These are phyloP conservation scores for Malurus leucopterus DNA, from an alignment of 2,797 vertebrate species.

Conservation along the genomic window DNA sequence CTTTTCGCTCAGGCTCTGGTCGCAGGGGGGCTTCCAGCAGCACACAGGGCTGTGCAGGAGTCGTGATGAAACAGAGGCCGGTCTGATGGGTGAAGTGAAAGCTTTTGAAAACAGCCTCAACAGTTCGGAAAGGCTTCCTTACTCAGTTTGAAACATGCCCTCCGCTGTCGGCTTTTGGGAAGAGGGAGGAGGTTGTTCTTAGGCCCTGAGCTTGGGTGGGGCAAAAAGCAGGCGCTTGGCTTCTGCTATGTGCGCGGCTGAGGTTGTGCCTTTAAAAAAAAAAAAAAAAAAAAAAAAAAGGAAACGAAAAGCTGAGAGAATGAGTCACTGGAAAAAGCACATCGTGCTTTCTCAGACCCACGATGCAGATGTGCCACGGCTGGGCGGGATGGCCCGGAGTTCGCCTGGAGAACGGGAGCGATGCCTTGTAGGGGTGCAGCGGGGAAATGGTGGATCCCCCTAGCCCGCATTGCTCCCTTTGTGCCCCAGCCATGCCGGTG, in stretches of 20 bases:
- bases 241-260: not conserved
- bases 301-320: not conserved
- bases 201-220: conserved; percentile 27
- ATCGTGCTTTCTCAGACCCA: not conserved
- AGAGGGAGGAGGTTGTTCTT: conserved; percentile 15
- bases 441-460: not conserved
- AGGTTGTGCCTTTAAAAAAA: conserved; percentile 26
- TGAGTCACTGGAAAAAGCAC: conserved; percentile 48
- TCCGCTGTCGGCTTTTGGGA: not conserved
- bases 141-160: not conserved
- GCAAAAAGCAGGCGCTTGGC: not conserved
- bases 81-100: not conserved
- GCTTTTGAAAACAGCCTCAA: not conserved
- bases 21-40: not conserved
- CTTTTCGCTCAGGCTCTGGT: not conserved
- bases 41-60: fast-evolving
- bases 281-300: not conserved
- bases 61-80: not conserved
- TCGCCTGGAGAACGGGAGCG: fast-evolving
- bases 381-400: fast-evolving
- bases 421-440: not conserved
- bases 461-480: not conserved
- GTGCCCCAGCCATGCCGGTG: not conserved
- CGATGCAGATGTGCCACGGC: not conserved
- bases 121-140: conserved; percentile 4